These are phyloP conservation scores for Sphecodes monilicornis DNA, from an alignment of 2,888 invertebrate species.

Conservation along the genomic window DNA sequence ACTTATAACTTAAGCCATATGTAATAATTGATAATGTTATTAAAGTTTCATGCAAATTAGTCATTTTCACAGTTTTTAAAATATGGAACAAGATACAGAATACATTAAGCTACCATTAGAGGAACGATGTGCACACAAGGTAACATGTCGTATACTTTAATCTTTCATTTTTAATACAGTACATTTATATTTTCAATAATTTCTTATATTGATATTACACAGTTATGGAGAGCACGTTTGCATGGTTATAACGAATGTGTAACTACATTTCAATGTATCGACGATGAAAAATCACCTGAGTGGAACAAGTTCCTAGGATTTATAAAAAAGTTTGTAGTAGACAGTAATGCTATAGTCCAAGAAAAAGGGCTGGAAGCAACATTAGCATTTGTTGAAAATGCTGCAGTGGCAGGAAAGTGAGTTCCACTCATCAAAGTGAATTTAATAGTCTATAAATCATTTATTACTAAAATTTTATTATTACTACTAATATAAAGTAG, in stretches of 20 bases:
- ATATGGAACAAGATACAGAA: conserved; percentile 94
- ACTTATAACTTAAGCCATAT: not conserved
- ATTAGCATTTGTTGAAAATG: conserved; percentile 95
- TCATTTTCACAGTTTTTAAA: conserved; percentile 69
- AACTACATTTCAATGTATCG: conserved; percentile 94
- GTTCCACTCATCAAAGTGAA: conserved; percentile 61
- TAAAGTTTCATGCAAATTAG: not conserved
- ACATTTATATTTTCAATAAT: not conserved
- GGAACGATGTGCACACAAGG: conserved; percentile 96
- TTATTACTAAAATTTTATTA: not conserved
- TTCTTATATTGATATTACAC: conserved; percentile 47
- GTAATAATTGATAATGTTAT: not conserved
- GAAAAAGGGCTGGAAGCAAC: conserved; percentile 98
- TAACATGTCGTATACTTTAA: conserved; percentile 70
- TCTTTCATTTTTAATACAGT: conserved; percentile 6
- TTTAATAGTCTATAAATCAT: not conserved
- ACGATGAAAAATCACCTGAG: conserved; percentile 97
- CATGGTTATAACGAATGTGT: conserved; percentile 97
- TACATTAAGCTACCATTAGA: conserved; percentile 95
- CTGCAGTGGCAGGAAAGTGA: conserved; percentile 92
- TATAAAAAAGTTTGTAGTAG: conserved; percentile 97
- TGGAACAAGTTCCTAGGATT: conserved; percentile 96
- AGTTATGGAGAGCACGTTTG: conserved; percentile 97
- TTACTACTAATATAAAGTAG: not conserved
- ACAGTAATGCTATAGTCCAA: conserved; percentile 97